Conservation (phyloP, 1,140 invertebrate genomes). For the Nasonia vitripennis region DNA sequence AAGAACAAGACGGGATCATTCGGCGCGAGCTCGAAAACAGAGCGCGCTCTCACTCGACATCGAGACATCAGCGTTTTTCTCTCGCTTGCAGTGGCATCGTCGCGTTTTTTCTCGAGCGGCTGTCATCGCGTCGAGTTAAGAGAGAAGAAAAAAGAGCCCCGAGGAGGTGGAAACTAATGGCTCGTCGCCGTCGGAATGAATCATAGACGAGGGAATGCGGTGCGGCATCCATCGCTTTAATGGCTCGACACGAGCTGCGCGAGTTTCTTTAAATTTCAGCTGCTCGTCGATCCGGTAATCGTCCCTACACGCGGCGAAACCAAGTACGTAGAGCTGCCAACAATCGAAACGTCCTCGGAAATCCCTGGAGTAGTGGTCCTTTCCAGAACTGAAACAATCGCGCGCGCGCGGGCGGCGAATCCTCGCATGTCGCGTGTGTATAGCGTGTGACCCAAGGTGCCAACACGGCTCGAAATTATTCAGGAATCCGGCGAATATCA, state of each 20-base stretch:
- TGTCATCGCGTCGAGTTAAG: background rate
- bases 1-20: constrained; percentile 20
- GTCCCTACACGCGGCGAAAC: background rate
- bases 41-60: background rate
- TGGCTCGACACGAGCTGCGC: background rate
- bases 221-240: background rate
- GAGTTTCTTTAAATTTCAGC: background rate
- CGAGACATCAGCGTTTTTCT: constrained; percentile 17
- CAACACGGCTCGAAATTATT: background rate
- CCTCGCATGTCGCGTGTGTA: background rate
- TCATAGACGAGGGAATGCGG: background rate
- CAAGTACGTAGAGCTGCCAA: background rate
- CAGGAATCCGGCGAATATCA: background rate
- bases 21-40: background rate
- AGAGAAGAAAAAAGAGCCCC: background rate
- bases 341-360: background rate
- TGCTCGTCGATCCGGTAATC: background rate
- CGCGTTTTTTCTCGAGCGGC: background rate
- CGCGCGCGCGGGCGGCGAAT: background rate
- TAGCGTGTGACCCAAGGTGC: background rate
- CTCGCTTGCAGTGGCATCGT: background rate
- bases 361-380: background rate
- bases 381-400: background rate
- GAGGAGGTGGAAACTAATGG: constrained; percentile 5
- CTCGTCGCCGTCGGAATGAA: background rate